Evolutionary conservation across 2,797 vertebrate species (phyloP), one percentile per base, ranked within the genome.

Genomic region (Hippocampus kuda): DNA sequence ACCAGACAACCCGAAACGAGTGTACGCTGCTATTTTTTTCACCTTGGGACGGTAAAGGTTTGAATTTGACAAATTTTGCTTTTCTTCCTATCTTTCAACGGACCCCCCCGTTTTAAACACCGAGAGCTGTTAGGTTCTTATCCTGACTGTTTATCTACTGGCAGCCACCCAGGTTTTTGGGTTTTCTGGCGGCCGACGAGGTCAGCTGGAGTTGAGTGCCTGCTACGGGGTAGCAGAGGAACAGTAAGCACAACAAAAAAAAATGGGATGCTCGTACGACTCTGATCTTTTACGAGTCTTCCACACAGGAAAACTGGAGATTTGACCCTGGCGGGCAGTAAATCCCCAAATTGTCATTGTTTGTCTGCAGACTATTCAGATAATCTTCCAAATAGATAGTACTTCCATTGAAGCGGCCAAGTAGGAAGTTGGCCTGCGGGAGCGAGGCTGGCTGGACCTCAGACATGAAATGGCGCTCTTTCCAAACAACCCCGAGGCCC

Each of bases 381-480:
- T 72, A 78, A 76, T 70, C 75, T 11, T 83, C 70, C 82, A 82
- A 87, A 85, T 82, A 86, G 81, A 84, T 80, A 74, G 77, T 30
- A 30, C 63, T 5, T 77, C 78, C 81, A 68, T 60, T 34, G 71
- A 77, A 73, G 67, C 66, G 63, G 65, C 69, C 67, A 67, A 9
- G 65, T 46, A 71, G 80, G 79, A 73, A 74, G 72, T 66, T 66
- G 59, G 68, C 74, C 76, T 79, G 81, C 77, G 83, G 81, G 79
- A 85, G 80, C 76, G 46, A 73, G 65, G 54, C 81, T 83, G 81
- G 79, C 79, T 74, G 80, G 83, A 84, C 81, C 85, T 86, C 75
- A 75, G 76, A 83, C 80, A 80, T 85, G 82, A 73, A 80, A 74
- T 73, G 42, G 42, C 76, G 76, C 77, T 70, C 75, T 79, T 68